Conservation (phyloP, 2,888 invertebrate species). For the Nomada ruficornis region DNA sequence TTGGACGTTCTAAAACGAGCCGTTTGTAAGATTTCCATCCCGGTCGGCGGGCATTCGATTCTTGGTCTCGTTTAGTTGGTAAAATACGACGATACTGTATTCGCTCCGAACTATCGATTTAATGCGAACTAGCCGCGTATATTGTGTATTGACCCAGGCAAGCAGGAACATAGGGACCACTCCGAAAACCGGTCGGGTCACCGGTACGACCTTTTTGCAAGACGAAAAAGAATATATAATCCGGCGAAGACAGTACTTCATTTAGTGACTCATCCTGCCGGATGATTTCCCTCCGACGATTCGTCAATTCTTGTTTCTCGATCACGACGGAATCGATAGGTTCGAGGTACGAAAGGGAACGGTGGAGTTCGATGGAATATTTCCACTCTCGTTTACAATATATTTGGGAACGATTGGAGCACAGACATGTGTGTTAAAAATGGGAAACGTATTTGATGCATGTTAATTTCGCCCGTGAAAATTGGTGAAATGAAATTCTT, state of each 20-base stretch:
- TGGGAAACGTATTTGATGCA: neutral
- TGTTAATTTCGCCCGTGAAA: neutral
- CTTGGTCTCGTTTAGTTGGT: neutral
- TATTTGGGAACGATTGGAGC: constrained; percentile 5
- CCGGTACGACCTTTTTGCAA: constrained; percentile 58
- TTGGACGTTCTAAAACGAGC: neutral
- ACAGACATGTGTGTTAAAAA: constrained; percentile 20
- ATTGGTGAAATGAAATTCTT: neutral
- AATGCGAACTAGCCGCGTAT: constrained; percentile 44
- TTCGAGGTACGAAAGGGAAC: neutral
- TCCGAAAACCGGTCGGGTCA: constrained; percentile 61
- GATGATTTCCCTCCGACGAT: constrained; percentile 41
- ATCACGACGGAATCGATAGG: constrained; percentile 1
- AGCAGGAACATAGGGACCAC: constrained; percentile 35
- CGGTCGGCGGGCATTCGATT: neutral
- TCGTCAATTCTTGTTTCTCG: constrained; percentile 17
- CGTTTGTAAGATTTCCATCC: neutral
- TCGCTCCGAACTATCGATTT: constrained; percentile 29
- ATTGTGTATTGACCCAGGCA: constrained; percentile 48
- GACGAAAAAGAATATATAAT: constrained; percentile 36
- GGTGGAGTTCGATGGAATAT: neutral
- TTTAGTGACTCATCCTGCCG: constrained; percentile 45
- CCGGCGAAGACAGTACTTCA: constrained; percentile 48
- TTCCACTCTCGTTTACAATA: neutral
- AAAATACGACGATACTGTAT: constrained; percentile 18